These are phyloP conservation scores for Sebastes oblongus DNA, from an alignment of 2,797 vertebrate species.

Conservation along the genomic window DNA sequence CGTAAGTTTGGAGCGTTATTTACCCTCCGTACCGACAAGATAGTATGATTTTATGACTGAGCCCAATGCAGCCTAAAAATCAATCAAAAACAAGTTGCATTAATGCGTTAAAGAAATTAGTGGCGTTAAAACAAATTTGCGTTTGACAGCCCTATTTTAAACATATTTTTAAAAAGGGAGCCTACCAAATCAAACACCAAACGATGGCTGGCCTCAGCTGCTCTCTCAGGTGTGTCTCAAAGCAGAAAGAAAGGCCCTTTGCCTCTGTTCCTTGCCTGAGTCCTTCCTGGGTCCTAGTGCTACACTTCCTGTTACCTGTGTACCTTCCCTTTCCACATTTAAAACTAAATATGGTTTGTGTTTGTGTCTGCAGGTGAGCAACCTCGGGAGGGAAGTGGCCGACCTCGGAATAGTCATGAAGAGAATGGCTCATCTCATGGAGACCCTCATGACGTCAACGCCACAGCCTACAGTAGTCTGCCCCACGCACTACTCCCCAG, in stretches of 20 bases:
- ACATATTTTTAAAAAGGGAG: not conserved
- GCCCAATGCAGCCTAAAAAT: rapidly evolving
- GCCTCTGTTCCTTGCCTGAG: too few relatives aligned
- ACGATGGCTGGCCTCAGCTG: not conserved
- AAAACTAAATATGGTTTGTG: not conserved
- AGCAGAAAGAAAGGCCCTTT: too few relatives aligned
- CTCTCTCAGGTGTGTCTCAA: not conserved
- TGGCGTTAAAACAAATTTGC: too few relatives aligned
- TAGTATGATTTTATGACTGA: too few relatives aligned
- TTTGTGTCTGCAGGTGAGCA: constrained; percentile 71
- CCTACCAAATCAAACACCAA: not conserved
- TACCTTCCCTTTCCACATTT: not conserved
- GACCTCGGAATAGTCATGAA: constrained; percentile 80
- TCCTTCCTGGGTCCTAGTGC: too few relatives aligned
- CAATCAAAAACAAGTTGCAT: too few relatives aligned
- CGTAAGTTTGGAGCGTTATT: too few relatives aligned
- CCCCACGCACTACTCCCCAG: constrained; percentile 66
- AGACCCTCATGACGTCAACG: constrained; percentile 65
- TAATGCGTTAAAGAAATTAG: too few relatives aligned
- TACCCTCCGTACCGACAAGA: too few relatives aligned
- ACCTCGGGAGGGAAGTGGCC: constrained; percentile 79
- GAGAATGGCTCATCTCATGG: constrained; percentile 80
- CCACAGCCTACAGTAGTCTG: constrained; percentile 60
- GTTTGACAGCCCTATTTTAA: not conserved
- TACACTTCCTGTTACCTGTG: too few relatives aligned